Percentiles rank a stretch among this genome's conserved stretches.
Conservation (phyloP, 2,113 vertebrate species). For the Gnathonemus longibarbis region DNA sequence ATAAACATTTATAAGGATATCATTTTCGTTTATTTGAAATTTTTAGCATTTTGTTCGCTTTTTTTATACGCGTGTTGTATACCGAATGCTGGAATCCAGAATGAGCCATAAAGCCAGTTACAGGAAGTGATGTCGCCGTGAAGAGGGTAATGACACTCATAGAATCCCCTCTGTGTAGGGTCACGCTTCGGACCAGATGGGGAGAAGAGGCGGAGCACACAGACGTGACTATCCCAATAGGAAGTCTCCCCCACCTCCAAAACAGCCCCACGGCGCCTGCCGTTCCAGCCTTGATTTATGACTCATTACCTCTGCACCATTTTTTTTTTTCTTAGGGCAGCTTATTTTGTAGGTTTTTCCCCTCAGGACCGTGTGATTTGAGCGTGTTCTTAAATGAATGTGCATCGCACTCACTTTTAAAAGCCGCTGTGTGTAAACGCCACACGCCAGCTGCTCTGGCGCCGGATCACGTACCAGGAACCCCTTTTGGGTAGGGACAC, state of each 20-base stretch:
- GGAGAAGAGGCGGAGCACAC: background rate
- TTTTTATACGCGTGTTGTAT: background rate
- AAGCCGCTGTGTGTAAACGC: background rate
- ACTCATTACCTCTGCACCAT: background rate
- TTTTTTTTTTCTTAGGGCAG: background rate
- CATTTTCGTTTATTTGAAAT: background rate
- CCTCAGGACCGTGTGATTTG: background rate
- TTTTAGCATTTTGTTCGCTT: background rate
- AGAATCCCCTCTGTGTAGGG: background rate
- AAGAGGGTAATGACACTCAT: background rate
- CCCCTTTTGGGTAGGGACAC: background rate
- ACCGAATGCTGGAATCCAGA: background rate
- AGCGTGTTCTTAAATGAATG: background rate
- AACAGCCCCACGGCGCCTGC: background rate
- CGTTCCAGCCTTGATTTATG: background rate
- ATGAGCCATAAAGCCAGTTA: background rate
- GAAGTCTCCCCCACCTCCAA: background rate
- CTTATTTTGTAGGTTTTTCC: background rate
- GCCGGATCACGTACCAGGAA: background rate
- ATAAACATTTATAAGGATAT: background rate
- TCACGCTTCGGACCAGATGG: background rate
- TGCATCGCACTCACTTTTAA: background rate
- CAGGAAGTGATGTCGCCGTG: background rate
- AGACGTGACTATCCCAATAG: background rate
- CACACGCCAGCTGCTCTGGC: background rate